Percentiles rank a stretch among this genome's conserved stretches.
Evolutionary conservation across 2,113 vertebrate genomes (phyloP).

Genomic region (Nycticebus coucang): DNA sequence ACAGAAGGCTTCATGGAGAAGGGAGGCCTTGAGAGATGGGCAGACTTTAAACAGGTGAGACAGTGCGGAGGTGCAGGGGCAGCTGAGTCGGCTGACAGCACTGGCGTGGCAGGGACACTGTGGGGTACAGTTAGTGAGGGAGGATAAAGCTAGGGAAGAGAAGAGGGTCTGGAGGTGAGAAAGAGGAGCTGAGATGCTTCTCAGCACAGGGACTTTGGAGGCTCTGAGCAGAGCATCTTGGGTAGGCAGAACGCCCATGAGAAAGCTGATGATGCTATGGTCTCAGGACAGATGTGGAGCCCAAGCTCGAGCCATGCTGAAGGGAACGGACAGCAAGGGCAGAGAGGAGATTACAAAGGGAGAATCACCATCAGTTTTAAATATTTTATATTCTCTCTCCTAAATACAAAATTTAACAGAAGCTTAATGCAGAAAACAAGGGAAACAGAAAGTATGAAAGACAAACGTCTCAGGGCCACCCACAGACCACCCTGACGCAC

Average conservation of each 20-base stretch:
- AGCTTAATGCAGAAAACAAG: background rate
- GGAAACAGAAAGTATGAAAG: constrained; percentile 21
- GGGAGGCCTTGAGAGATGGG: background rate
- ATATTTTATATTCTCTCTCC: constrained; percentile 2
- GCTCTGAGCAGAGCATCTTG: background rate
- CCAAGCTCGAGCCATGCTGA: background rate
- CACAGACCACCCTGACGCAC: background rate
- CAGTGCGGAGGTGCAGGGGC: background rate
- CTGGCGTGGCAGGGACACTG: background rate
- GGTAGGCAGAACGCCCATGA: no score
- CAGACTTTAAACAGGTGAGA: background rate
- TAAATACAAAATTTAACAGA: background rate
- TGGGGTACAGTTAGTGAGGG: no score
- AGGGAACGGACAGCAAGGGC: background rate
- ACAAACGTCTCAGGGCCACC: background rate
- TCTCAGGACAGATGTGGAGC: background rate
- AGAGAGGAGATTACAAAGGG: background rate
- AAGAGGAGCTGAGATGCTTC: background rate
- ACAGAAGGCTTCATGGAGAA: background rate
- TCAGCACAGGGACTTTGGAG: background rate
- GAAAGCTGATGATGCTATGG: background rate
- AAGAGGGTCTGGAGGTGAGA: background rate
- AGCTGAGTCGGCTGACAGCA: background rate
- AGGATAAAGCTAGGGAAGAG: background rate
- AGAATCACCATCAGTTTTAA: background rate